These are phyloP conservation scores for Leptopilina drosophilae DNA, from an alignment of 2,888 invertebrate species.

Conservation along the genomic window DNA sequence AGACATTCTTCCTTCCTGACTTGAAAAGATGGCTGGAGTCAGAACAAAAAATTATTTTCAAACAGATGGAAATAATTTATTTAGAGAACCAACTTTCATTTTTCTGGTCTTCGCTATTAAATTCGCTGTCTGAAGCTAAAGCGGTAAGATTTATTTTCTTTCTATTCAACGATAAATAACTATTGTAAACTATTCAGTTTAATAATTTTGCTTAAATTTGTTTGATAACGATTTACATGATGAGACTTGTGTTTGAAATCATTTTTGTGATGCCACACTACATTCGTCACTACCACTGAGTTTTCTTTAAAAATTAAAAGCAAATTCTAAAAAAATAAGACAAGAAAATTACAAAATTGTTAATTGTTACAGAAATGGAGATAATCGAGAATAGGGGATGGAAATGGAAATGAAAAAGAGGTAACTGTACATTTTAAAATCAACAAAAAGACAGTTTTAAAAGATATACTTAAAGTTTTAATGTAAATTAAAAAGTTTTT, in stretches of 20 bases:
- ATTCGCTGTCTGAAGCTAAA: not conserved
- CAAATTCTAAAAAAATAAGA: not conserved
- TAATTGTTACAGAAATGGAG: not conserved
- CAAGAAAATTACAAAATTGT: not conserved
- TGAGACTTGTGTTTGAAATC: conserved; percentile 60
- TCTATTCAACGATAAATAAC: not conserved
- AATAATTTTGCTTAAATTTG: not conserved
- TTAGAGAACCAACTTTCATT: not conserved
- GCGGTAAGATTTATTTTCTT: not conserved
- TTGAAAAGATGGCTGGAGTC: not conserved
- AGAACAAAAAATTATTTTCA: not conserved
- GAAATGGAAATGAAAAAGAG: not conserved
- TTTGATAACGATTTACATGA: conserved; percentile 35
- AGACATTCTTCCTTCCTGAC: not conserved
- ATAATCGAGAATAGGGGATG: not conserved
- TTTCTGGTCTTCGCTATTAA: not conserved
- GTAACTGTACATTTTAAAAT: conserved; percentile 16
- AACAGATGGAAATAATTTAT: not conserved
- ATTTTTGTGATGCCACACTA: conserved; percentile 63
- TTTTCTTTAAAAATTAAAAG: conserved; percentile 27
- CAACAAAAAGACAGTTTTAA: not conserved
- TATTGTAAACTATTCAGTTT: too few relatives aligned
- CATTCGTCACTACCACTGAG: conserved; percentile 75
- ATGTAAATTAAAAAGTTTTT: not conserved
- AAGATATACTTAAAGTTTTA: not conserved